A percentile compares a stretch with the other conserved stretches of the same genome.
phyloP scores from a whole-genome alignment of 2,888 invertebrate species.

The Phortica okadai region DNA sequence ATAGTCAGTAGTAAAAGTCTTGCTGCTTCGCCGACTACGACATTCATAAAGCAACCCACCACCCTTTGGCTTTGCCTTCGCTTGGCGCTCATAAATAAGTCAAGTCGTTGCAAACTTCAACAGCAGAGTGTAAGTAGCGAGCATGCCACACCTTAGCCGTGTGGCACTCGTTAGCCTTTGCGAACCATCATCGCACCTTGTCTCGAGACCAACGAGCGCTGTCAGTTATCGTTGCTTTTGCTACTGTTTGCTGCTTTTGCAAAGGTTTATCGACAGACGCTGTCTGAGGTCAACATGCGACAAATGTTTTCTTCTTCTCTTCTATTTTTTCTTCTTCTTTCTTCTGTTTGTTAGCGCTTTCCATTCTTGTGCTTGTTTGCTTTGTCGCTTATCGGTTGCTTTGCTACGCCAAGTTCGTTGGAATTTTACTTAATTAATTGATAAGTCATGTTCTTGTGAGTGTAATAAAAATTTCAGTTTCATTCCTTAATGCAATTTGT shows the following conservation, averaged over 20 bases:
- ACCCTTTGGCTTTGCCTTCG: no score
- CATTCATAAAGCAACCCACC: neutral
- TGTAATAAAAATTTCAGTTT: conserved; percentile 31
- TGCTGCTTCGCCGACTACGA: neutral
- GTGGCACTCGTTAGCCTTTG: neutral
- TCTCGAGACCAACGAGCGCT: no score
- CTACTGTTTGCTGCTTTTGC: neutral
- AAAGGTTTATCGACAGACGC: neutral
- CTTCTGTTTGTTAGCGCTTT: neutral
- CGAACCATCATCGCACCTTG: neutral
- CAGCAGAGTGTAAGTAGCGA: neutral
- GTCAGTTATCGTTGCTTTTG: neutral
- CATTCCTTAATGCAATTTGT: conserved; percentile 41
- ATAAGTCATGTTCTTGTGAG: conserved; percentile 51
- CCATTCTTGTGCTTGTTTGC: conserved; percentile 1
- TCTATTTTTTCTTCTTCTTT: neutral
- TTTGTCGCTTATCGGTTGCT: neutral
- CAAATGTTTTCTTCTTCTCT: conserved; percentile 5
- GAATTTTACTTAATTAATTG: conserved; percentile 61
- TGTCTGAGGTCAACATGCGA: conserved; percentile 20
- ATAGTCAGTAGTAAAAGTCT: neutral
- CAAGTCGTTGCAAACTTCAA: conserved; percentile 7
- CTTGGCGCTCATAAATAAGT: conserved; percentile 25
- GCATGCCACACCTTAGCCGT: conserved; percentile 18
- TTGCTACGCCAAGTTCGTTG: neutral